Conservation (phyloP, 1,140 invertebrate species). For the Ruditapes philippinarum region DNA sequence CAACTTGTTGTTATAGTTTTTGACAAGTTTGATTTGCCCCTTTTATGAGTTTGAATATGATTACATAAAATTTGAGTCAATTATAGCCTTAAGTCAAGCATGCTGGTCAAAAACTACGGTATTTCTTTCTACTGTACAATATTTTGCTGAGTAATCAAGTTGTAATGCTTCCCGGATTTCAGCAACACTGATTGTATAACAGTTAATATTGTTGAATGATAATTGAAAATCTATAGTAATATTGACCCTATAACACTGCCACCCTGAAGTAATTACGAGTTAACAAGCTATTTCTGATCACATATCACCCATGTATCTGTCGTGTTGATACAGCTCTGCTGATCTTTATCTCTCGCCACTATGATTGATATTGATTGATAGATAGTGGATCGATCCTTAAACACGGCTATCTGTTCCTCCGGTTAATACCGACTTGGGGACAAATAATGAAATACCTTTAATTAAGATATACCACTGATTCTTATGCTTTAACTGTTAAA, state of each 20-base stretch:
- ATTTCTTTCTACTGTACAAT: too few relatives aligned
- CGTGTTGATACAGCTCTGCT: not conserved
- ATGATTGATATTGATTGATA: not conserved
- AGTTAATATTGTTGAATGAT: not conserved
- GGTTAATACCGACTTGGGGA: not conserved
- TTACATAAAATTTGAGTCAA: too few relatives aligned
- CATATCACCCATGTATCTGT: constrained; percentile 11
- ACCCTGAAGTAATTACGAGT: not conserved
- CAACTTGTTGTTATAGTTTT: too few relatives aligned
- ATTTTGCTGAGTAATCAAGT: too few relatives aligned
- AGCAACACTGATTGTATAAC: not conserved
- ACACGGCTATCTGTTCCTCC: not conserved
- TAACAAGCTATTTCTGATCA: not conserved
- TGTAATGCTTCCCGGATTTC: too few relatives aligned
- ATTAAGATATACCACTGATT: not conserved
- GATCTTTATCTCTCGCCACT: not conserved
- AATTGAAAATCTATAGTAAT: constrained; percentile 22
- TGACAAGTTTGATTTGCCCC: too few relatives aligned
- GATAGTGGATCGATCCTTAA: not conserved
- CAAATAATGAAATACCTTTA: not conserved
- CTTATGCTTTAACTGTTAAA: not conserved
- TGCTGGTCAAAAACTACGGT: too few relatives aligned
- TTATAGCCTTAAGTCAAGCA: too few relatives aligned
- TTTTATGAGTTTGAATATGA: too few relatives aligned
- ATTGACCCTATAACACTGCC: not conserved